Conservation (phyloP, 1,140 invertebrate species). For the Drosophila pseudoobscura region DNA sequence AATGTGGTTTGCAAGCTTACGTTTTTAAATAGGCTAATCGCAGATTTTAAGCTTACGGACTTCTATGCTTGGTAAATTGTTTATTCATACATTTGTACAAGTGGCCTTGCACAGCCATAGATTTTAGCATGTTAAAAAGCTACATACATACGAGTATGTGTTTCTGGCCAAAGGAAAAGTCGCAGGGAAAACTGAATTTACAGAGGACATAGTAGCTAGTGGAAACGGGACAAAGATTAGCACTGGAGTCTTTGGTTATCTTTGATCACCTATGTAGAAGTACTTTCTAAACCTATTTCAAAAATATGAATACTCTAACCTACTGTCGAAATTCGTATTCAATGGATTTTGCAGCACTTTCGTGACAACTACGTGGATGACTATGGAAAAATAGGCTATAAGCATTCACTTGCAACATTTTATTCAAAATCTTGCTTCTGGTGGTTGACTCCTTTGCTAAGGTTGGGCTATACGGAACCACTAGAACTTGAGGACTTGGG, state of each 20-base stretch:
- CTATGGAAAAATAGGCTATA: slow-evolving; percentile 83
- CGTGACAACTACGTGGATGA: slow-evolving; percentile 72
- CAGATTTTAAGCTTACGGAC: slow-evolving; percentile 56
- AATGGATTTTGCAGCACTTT: slow-evolving; percentile 55
- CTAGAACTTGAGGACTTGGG: slow-evolving; percentile 89
- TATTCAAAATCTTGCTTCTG: slow-evolving; percentile 90
- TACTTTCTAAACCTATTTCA: too few relatives aligned
- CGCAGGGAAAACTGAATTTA: too few relatives aligned
- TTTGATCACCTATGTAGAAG: too few relatives aligned
- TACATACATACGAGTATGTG: too few relatives aligned
- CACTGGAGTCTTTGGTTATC: too few relatives aligned
- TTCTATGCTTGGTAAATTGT: slow-evolving; percentile 44
- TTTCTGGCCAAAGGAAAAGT: too few relatives aligned
- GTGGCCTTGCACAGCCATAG: slow-evolving; percentile 46
- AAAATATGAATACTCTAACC: background rate
- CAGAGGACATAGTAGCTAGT: too few relatives aligned
- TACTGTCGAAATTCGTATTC: background rate
- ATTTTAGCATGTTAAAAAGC: background rate
- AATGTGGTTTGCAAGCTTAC: slow-evolving; percentile 70
- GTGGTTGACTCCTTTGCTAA: slow-evolving; percentile 89
- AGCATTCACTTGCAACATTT: slow-evolving; percentile 86
- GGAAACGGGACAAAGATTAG: too few relatives aligned
- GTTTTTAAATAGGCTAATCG: slow-evolving; percentile 79
- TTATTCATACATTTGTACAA: slow-evolving; percentile 56
- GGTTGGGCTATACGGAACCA: slow-evolving; percentile 87